phyloP scores from a whole-genome alignment of 2,888 invertebrate species.

The Neuroscelio doddi region DNA sequence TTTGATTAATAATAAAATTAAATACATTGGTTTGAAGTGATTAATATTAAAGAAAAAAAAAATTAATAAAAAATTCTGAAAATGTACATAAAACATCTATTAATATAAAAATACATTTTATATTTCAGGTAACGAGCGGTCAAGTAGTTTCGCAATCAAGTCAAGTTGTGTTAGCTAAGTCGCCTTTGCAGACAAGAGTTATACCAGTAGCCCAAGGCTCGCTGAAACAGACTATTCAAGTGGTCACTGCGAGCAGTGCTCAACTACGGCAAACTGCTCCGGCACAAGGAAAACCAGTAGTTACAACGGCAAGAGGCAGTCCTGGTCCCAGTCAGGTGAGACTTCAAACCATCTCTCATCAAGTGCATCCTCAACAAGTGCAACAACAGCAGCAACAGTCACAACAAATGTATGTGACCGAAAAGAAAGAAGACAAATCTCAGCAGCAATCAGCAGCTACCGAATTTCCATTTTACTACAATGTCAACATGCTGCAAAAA shows the following conservation, averaged over 20 bases:
- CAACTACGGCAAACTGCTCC: constrained; percentile 71
- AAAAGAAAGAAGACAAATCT: constrained; percentile 68
- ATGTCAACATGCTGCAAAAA: constrained; percentile 74
- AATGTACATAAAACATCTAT: too few species aligned
- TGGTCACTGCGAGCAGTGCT: constrained; percentile 68
- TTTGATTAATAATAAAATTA: too few species aligned
- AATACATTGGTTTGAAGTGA: too few species aligned
- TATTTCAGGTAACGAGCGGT: constrained; percentile 62
- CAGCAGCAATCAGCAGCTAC: constrained; percentile 66
- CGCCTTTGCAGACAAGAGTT: constrained; percentile 76
- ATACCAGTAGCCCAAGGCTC: constrained; percentile 76
- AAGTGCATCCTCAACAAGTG: constrained; percentile 71
- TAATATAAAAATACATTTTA: background rate
- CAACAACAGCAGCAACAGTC: constrained; percentile 76
- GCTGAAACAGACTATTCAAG: constrained; percentile 78
- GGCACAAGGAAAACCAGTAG: constrained; percentile 63
- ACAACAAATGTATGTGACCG: constrained; percentile 68
- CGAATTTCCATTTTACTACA: constrained; percentile 74
- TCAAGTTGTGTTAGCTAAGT: constrained; percentile 77
- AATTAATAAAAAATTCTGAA: too few species aligned
- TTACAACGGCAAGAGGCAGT: constrained; percentile 73
- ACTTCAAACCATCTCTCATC: constrained; percentile 76
- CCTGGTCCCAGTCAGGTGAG: constrained; percentile 75
- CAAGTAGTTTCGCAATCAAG: constrained; percentile 74
- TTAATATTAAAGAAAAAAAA: too few species aligned